Evolutionary conservation across 1,140 invertebrate genomes (phyloP), one percentile per base, ranked within the genome.

Genomic region (Wiebesia pumilae): DNA sequence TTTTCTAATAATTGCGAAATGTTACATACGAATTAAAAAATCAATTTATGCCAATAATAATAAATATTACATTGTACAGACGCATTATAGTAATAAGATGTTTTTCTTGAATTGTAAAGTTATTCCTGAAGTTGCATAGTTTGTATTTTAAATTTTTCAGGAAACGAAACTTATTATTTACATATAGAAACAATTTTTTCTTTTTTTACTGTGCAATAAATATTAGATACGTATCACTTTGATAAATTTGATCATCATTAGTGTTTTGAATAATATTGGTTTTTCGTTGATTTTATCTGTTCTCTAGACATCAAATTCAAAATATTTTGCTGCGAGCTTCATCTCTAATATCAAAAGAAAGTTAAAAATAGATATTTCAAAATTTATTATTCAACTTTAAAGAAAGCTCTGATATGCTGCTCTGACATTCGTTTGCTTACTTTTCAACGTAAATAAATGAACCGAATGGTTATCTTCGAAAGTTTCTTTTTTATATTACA

Each of bases 281-380:
- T 73, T 73, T 35, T 24, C 35, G 24, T 40, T 9, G 35, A 24
- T 73, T 73, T 40, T 35, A 73, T 73, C 16, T 40, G 35, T 38
- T 73, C 69, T 73, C 24, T 40, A 40, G 35, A 40, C 69, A 73
- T 73, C 35, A 21, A 40, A 73, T 73, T 73, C 21, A 12, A 73
- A 69, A 73, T 21, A 24, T 73, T 40, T 73, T 73, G 0, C 35
- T 38, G 69, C 40, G 24, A 24, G 35, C 16, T 6, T 40, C 35
- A 73, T 73, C 21, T 73, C 69, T 73, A 30, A 73, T 73, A 73
- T 73, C 16, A 73, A 73, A 35, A 73, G 69, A 73, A 73, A 73
- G 35, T 24, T 40, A 73, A 0, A 12, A 24, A 40, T 35, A 73
- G n/a, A 73, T 73, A 24, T 33, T 4, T 69, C 4, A 73, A 73